Percentiles rank a stretch among this genome's conserved stretches.
These are phyloP conservation scores for Tamias sibiricus DNA, from an alignment of 2,113 vertebrate genomes.

Conservation along the genomic window DNA sequence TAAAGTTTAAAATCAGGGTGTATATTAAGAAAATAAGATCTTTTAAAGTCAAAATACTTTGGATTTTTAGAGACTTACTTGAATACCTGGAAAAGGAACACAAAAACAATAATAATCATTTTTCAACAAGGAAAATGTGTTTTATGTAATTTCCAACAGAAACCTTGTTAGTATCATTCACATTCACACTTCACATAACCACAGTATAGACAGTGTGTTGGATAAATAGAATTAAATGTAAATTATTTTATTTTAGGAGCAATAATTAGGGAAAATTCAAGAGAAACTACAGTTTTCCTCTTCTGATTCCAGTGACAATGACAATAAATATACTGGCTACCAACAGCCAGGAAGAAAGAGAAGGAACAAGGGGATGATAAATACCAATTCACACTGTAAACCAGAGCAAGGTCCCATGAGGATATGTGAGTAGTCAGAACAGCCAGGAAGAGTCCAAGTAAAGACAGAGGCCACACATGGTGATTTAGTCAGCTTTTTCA, in stretches of 20 bases:
- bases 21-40: neutral
- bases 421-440: neutral
- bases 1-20: neutral
- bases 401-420: neutral
- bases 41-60: conserved; percentile 11
- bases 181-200: neutral
- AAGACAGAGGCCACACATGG: neutral
- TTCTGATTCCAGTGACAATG: neutral
- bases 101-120: neutral
- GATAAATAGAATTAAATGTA: neutral
- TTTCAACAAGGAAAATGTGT: neutral
- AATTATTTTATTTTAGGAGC: neutral
- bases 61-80: neutral
- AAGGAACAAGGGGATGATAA: neutral
- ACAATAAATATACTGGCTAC: neutral
- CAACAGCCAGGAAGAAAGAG: neutral
- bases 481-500: no score
- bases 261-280: neutral
- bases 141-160: neutral
- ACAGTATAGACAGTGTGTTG: neutral
- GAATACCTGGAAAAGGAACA: neutral
- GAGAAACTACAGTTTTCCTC: neutral
- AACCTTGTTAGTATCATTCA: neutral
- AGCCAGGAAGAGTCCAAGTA: neutral
- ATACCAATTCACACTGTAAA: neutral